Conservation (phyloP, 2,113 vertebrate species). For the Mus pahari region DNA sequence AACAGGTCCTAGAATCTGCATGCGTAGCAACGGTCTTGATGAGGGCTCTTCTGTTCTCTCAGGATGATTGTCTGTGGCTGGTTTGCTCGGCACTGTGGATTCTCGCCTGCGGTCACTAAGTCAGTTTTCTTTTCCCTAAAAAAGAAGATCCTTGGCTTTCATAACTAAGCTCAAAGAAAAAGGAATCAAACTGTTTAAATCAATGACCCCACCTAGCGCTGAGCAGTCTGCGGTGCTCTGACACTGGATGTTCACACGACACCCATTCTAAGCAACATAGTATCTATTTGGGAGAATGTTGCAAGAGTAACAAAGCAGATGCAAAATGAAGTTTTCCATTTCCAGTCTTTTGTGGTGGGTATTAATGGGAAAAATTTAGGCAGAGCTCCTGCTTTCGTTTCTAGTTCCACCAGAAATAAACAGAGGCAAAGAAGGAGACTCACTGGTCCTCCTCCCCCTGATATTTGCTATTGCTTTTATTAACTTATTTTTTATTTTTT, state of each 20-base stretch:
- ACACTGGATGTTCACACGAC: slow-evolving; percentile 3
- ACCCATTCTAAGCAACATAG: slow-evolving; percentile 3
- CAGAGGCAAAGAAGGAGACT: slow-evolving; percentile 48
- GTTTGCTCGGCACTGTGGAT: neutral
- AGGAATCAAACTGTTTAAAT: slow-evolving; percentile 19
- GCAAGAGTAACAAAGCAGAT: neutral
- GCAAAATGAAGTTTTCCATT: slow-evolving; percentile 32
- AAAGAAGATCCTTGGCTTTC: neutral
- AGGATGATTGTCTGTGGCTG: neutral
- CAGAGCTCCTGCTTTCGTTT: slow-evolving; percentile 25
- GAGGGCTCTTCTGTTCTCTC: neutral
- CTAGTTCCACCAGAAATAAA: slow-evolving; percentile 4
- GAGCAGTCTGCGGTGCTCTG: neutral
- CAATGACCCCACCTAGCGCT: slow-evolving; percentile 41
- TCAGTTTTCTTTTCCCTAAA: neutral
- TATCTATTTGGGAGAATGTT: slow-evolving; percentile 31
- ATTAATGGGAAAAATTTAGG: slow-evolving; percentile 16
- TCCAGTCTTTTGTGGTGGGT: neutral
- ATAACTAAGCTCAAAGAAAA: slow-evolving; percentile 35
- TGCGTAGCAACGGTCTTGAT: neutral
- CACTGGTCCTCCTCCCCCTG: neutral
- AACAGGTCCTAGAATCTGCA: neutral
- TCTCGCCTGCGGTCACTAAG: neutral
- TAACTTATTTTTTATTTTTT: neutral
- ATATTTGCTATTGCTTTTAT: neutral